These are phyloP conservation scores for Muntiacus reevesi DNA, from an alignment of 2,113 vertebrate species.

Conservation along the genomic window DNA sequence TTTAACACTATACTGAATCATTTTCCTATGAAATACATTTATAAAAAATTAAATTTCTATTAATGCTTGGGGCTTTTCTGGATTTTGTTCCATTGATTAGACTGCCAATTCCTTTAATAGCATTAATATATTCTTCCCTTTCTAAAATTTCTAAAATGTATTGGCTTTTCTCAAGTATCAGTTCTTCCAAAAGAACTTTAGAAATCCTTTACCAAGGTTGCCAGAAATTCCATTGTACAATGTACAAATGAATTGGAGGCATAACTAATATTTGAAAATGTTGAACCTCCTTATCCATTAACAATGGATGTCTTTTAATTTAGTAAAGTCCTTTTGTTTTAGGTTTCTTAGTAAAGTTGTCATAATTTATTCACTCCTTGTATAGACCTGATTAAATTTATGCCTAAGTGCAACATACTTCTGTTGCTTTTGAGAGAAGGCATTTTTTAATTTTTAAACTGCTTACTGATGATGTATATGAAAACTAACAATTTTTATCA, in stretches of 20 bases:
- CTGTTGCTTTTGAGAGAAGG: not conserved
- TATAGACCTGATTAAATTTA: not conserved
- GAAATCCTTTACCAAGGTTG: not conserved
- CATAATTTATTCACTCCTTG: not conserved
- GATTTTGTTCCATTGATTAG: not conserved
- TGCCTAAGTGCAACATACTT: not conserved
- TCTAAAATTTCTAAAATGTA: not conserved
- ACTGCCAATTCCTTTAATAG: not conserved
- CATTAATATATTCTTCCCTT: not conserved
- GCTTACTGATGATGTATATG: not conserved
- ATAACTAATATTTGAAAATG: not conserved
- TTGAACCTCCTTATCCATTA: not conserved
- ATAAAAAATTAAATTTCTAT: constrained; percentile 14
- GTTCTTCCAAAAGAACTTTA: constrained; percentile 16
- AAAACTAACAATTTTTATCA: not conserved
- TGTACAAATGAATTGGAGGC: constrained; percentile 13
- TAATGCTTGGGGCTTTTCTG: not conserved
- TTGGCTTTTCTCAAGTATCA: not conserved
- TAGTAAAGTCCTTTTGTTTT: not conserved
- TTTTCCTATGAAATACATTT: constrained; percentile 29
- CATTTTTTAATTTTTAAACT: not conserved
- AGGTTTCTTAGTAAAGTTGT: not conserved
- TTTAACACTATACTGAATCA: not conserved
- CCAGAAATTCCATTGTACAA: not conserved
- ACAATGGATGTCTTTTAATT: not conserved